phyloP scores from a whole-genome alignment of 2,888 invertebrate genomes.

The Andrena camellia region DNA sequence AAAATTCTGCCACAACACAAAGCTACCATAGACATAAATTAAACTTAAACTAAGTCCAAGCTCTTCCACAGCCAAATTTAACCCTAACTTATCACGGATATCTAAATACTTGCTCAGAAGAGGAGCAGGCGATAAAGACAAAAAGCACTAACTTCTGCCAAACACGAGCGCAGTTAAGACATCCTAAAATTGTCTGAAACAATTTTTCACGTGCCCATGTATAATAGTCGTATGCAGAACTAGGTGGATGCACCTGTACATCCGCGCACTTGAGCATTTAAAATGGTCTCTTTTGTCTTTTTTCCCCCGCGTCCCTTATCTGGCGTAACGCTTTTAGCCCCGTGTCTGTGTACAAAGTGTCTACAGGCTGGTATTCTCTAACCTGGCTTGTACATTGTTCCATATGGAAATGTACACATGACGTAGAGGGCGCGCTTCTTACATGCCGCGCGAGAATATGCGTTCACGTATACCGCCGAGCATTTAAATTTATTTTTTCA shows the following conservation, averaged over 20 bases:
- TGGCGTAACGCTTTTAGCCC: conserved; percentile 57
- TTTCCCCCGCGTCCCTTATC: conserved; percentile 64
- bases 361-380: conserved; percentile 33
- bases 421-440: conserved; percentile 29
- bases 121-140: neutral
- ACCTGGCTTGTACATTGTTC: conserved; percentile 16
- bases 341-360: conserved; percentile 55
- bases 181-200: conserved; percentile 6
- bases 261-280: conserved; percentile 60
- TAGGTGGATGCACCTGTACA: conserved; percentile 10
- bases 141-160: conserved; percentile 16
- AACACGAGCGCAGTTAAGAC: conserved; percentile 18
- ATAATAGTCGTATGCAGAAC: conserved; percentile 4
- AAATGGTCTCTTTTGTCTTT: conserved; percentile 53
- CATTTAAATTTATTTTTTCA: conserved; percentile 64
- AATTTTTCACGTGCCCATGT: conserved; percentile 5
- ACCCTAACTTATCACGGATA: neutral
- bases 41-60: neutral
- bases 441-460: conserved; percentile 22
- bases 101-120: neutral
- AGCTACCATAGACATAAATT: too few relatives aligned
- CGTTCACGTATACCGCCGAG: conserved; percentile 14
- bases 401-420: conserved; percentile 45
- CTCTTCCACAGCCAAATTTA: neutral
- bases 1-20: too few relatives aligned